These are phyloP conservation scores for Anas platyrhynchos DNA, from an alignment of 2,113 vertebrate species.

Conservation along the genomic window DNA sequence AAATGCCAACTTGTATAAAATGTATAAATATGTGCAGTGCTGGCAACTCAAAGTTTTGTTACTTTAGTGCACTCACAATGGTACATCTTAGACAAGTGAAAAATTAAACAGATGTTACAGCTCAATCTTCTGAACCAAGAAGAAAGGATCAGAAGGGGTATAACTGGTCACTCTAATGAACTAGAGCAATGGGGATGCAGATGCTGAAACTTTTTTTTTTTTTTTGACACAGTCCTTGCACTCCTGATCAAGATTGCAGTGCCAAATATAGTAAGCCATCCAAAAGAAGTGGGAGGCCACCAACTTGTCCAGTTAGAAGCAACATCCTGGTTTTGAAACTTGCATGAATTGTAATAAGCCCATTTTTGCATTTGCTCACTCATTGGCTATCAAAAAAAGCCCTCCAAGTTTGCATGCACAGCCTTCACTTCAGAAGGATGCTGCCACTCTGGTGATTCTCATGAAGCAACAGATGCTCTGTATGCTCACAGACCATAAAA, in stretches of 20 bases:
- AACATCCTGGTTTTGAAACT: background rate
- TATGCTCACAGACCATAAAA: background rate
- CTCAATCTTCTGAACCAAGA: conserved; percentile 22
- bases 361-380: background rate
- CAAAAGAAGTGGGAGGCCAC: background rate
- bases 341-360: accelerated
- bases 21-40: background rate
- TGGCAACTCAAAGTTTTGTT: background rate
- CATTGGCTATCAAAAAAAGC: background rate
- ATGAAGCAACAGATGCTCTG: background rate
- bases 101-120: background rate
- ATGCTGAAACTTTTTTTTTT: background rate
- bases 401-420: background rate
- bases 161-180: background rate
- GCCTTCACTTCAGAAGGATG: background rate
- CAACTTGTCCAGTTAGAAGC: background rate
- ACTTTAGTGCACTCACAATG: background rate
- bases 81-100: background rate
- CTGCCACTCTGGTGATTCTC: background rate
- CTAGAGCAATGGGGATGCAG: background rate
- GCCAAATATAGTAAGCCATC: background rate
- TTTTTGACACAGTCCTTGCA: background rate
- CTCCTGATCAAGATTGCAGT: background rate
- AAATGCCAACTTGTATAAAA: background rate
- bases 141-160: background rate